phyloP scores from a whole-genome alignment of 2,888 invertebrate species.

The Dolichopus griseipennis region DNA sequence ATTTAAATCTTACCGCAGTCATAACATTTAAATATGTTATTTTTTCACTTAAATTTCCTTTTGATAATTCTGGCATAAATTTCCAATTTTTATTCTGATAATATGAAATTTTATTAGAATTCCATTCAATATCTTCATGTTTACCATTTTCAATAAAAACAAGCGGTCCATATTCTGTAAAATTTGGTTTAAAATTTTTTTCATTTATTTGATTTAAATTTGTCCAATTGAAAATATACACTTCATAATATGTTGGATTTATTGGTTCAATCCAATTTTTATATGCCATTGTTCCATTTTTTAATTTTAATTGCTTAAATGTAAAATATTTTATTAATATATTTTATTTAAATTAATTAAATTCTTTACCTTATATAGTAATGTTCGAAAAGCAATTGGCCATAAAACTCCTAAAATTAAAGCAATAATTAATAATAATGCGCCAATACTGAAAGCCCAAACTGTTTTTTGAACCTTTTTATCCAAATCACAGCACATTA shows the following conservation, averaged over 20 bases:
- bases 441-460: slow-evolving; percentile 39
- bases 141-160: slow-evolving; percentile 48
- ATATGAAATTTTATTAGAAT: slow-evolving; percentile 63
- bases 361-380: slow-evolving; percentile 30
- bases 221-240: slow-evolving; percentile 46
- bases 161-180: slow-evolving; percentile 54
- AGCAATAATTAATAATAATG: slow-evolving; percentile 31
- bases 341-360: too few species aligned
- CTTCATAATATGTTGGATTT: too few species aligned
- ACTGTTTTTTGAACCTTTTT: slow-evolving; percentile 32
- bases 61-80: slow-evolving; percentile 60
- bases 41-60: slow-evolving; percentile 56
- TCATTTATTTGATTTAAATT: slow-evolving; percentile 56
- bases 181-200: slow-evolving; percentile 48
- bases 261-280: too few species aligned
- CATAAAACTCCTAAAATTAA: slow-evolving; percentile 32
- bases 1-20: slow-evolving; percentile 53
- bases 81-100: slow-evolving; percentile 65
- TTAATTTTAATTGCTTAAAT: slow-evolving; percentile 54
- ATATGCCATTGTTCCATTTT: slow-evolving; percentile 35
- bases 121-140: slow-evolving; percentile 52
- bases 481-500: too few species aligned
- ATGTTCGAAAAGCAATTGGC: slow-evolving; percentile 29
- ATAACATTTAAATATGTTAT: slow-evolving; percentile 71
- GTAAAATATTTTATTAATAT: background rate